A percentile compares a stretch with the other conserved stretches of the same genome.
phyloP scores from a whole-genome alignment of 2,888 invertebrate species.

The Automeris io region DNA sequence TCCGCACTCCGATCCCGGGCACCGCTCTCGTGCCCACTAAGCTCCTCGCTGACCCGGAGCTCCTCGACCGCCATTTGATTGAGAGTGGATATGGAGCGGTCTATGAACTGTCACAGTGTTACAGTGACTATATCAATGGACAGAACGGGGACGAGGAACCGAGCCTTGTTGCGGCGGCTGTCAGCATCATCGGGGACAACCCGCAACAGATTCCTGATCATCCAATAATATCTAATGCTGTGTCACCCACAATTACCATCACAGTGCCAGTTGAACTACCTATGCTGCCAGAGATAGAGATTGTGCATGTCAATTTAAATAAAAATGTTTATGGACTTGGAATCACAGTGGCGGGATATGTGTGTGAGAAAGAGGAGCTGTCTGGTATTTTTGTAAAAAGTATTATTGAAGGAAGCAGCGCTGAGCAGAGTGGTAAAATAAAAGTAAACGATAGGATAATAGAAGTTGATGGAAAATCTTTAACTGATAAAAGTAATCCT shows the following conservation, averaged over 20 bases:
- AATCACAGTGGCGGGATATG: slow-evolving; percentile 97
- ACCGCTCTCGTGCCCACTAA: slow-evolving; percentile 95
- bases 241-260: slow-evolving; percentile 68
- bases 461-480: slow-evolving; percentile 93
- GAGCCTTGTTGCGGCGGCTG: slow-evolving; percentile 55
- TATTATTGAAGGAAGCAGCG: slow-evolving; percentile 97
- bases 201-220: slow-evolving; percentile 59
- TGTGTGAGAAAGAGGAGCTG: slow-evolving; percentile 98
- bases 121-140: slow-evolving; percentile 54
- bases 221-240: slow-evolving; percentile 46
- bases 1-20: slow-evolving; percentile 86
- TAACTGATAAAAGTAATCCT: slow-evolving; percentile 96
- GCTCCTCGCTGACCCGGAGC: slow-evolving; percentile 93
- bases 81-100: slow-evolving; percentile 84
- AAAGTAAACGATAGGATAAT: slow-evolving; percentile 98
- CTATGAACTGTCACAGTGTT: slow-evolving; percentile 64
- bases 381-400: slow-evolving; percentile 99
- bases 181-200: slow-evolving; percentile 64
- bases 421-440: slow-evolving; percentile 93
- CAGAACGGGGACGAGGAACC: slow-evolving; percentile 46
- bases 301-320: slow-evolving; percentile 90
- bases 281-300: slow-evolving; percentile 91
- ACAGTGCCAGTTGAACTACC: slow-evolving; percentile 74
- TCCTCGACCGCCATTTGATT: slow-evolving; percentile 89
- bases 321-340: slow-evolving; percentile 96